Conservation (phyloP, 2,888 invertebrate species). For the Podotricha telesiphe region DNA sequence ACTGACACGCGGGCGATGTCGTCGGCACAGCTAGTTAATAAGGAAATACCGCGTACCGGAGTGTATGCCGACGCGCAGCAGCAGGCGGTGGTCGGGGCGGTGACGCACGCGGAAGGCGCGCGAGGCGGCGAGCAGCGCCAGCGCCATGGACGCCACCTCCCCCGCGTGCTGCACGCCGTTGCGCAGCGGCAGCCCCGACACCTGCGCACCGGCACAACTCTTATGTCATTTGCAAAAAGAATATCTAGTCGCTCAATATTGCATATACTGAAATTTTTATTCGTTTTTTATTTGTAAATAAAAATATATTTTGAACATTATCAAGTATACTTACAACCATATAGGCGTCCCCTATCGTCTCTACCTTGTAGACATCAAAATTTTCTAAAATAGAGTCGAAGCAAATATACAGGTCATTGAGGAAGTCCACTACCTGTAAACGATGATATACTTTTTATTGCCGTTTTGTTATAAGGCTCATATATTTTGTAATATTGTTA, state of each 20-base stretch:
- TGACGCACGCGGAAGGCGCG: constrained; percentile 94
- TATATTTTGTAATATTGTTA: too few species aligned
- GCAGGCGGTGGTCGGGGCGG: constrained; percentile 91
- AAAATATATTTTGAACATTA: not conserved
- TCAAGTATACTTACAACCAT: constrained; percentile 89
- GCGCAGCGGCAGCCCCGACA: constrained; percentile 93
- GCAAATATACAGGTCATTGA: constrained; percentile 96
- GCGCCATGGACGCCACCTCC: constrained; percentile 96
- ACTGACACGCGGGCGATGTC: too few species aligned
- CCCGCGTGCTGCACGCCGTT: constrained; percentile 96
- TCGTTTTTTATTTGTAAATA: too few species aligned
- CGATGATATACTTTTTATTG: not conserved
- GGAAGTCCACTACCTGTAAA: constrained; percentile 93
- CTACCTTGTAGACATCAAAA: constrained; percentile 97
- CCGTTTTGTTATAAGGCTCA: not conserved
- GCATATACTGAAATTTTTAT: not conserved
- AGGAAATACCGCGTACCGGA: constrained; percentile 81
- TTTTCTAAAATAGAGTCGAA: constrained; percentile 97
- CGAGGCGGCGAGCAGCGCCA: constrained; percentile 92
- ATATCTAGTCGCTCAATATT: too few species aligned
- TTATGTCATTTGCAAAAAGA: too few species aligned
- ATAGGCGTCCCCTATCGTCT: constrained; percentile 95
- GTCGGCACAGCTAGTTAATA: too few species aligned
- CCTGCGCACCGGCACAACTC: too few species aligned
- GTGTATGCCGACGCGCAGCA: constrained; percentile 95